These are phyloP conservation scores for Pseudorhombus dupliciocellatus DNA, from an alignment of 2,113 vertebrate species.

Conservation along the genomic window DNA sequence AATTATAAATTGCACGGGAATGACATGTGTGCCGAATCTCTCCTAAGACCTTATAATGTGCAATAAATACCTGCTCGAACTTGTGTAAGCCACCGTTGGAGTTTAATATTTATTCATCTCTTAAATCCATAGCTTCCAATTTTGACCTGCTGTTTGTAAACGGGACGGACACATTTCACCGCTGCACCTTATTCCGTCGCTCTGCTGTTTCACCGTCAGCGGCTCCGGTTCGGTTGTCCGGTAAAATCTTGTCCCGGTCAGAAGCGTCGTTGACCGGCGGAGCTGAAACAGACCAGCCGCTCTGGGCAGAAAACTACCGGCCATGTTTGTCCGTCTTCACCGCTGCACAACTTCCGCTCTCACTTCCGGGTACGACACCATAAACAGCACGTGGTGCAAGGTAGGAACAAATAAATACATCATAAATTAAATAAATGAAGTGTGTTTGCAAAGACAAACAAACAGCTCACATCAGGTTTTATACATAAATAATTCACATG, in stretches of 20 bases:
- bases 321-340: conserved; percentile 45
- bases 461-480: neutral
- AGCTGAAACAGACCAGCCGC: conserved; percentile 17
- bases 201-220: conserved; percentile 67
- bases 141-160: neutral
- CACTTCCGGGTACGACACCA: conserved; percentile 42
- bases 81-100: too few relatives aligned
- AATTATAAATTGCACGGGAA: neutral
- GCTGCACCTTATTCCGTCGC: conserved; percentile 70
- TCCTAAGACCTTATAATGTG: accelerated
- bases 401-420: neutral
- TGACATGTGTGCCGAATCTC: neutral
- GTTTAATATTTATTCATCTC: neutral
- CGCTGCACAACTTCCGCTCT: neutral
- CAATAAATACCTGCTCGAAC: accelerated
- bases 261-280: neutral
- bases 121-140: neutral
- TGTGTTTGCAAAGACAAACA: neutral
- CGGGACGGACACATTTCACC: neutral
- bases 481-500: neutral
- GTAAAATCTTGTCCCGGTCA: conserved; percentile 40
- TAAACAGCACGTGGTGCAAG: neutral
- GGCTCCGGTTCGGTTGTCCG: conserved; percentile 55
- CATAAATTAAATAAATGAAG: neutral
- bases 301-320: conserved; percentile 12